Conservation (phyloP, 2,113 vertebrate species). For the Anhinga rufa region DNA sequence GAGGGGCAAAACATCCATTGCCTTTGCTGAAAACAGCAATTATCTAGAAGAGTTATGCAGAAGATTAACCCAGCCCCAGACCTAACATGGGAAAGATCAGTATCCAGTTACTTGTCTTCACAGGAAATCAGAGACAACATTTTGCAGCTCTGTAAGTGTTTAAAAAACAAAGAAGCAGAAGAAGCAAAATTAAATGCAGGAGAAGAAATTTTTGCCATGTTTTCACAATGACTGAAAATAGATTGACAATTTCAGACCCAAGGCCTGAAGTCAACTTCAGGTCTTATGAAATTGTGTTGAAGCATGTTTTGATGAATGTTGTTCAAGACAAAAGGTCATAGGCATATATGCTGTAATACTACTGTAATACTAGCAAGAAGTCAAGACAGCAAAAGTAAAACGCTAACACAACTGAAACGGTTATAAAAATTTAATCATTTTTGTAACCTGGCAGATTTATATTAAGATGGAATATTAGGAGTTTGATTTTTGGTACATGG, state of each 20-base stretch:
- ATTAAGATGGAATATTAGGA: neutral
- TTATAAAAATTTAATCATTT: neutral
- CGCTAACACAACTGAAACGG: neutral
- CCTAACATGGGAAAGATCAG: neutral
- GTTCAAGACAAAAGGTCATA: neutral
- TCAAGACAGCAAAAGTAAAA: neutral
- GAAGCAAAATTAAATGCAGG: neutral
- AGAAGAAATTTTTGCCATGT: neutral
- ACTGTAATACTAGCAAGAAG: neutral
- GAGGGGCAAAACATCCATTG: neutral
- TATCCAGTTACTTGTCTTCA: neutral
- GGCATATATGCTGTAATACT: neutral
- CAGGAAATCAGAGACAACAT: neutral
- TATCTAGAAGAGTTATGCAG: neutral
- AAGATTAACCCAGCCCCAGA: neutral
- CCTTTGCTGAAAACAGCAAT: neutral
- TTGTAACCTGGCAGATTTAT: neutral
- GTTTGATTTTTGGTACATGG: neutral
- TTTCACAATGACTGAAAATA: neutral
- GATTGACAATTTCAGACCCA: neutral
- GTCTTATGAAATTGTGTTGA: neutral
- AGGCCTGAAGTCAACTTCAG: neutral
- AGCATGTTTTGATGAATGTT: neutral
- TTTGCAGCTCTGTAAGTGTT: neutral
- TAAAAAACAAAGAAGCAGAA: neutral